Conservation (phyloP, 2,888 invertebrate species). For the Apocheima hispidaria region DNA sequence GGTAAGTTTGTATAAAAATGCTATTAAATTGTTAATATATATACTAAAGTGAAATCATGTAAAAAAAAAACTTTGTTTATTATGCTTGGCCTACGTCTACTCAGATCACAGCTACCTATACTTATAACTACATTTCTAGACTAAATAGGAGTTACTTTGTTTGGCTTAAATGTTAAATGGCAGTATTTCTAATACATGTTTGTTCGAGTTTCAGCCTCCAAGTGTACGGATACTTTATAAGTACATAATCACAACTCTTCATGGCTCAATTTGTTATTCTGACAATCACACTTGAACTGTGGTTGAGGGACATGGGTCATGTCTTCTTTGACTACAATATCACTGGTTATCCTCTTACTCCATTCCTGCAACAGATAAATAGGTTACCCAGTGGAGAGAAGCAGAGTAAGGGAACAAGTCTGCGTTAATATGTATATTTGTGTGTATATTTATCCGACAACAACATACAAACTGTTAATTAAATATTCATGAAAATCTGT, state of each 20-base stretch:
- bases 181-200: constrained; percentile 26
- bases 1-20: background rate
- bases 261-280: constrained; percentile 43
- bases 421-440: no score
- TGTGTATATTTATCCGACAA: no score
- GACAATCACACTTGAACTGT: constrained; percentile 64
- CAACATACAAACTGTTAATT: no score
- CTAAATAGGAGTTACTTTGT: constrained; percentile 27
- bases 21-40: constrained; percentile 12
- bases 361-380: constrained; percentile 87
- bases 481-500: no score
- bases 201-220: constrained; percentile 17
- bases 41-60: constrained; percentile 12
- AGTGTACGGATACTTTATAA: constrained; percentile 3
- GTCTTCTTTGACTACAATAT: constrained; percentile 58
- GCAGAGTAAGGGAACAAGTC: no score
- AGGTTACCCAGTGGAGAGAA: no score
- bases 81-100: constrained; percentile 19
- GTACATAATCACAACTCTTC: constrained; percentile 66
- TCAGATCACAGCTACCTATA: constrained; percentile 32
- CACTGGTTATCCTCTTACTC: constrained; percentile 88
- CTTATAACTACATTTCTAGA: constrained; percentile 5
- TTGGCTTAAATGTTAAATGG: no score
- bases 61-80: constrained; percentile 16
- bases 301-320: constrained; percentile 76